Evolutionary conservation across 2,888 invertebrate genomes (phyloP), one percentile per base, ranked within the genome.

Genomic region (Metallyticus violacea): DNA sequence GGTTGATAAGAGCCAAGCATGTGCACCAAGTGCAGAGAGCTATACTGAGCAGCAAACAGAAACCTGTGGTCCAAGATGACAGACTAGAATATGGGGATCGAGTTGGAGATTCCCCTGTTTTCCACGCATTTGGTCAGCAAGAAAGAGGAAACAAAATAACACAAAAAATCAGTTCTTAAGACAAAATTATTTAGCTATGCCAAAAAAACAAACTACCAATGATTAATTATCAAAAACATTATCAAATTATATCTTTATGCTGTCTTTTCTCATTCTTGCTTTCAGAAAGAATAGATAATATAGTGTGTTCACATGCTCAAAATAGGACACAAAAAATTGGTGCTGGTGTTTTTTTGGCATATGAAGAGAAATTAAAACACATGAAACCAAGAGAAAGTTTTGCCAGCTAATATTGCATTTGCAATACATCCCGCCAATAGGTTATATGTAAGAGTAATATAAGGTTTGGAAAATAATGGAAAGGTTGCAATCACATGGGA

Each of bases 11-110:
- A 79, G 85, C 87, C 83, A 88, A 87, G 88, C 86, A 86, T 84
- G 88, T 87, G 87, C 88, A 88, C 86, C 86, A 86, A 81, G 86
- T 77, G 77, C 78, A 85, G 78, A 88, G 79, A 87, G 78, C 40
- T 27, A 80, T 27, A 28, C 30, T 40, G 27, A 81, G 81, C 81
- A 85, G 86, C 85, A 86, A 88, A 78, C 83, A 62, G 62, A 82
- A 88, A 84, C 90, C 90, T 90, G 90, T 89, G 89, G 90, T 90
- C 90, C 90, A 90, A 88, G 90, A 90, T 89, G 90, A 89, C 87
- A 90, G 89, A 89, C 89, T 89, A 88, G 89, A 89, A 88, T 89
- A 89, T 85, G 89, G 89, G 87, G 89, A 89, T 86, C 89, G 88
- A 86, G 89, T 88, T 86, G 89, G 88, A 86, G 89, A 89, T 87